Evolutionary conservation across 1,140 invertebrate species (phyloP), one percentile per base, ranked within the genome.

Genomic region (Drosophila insularis): DNA sequence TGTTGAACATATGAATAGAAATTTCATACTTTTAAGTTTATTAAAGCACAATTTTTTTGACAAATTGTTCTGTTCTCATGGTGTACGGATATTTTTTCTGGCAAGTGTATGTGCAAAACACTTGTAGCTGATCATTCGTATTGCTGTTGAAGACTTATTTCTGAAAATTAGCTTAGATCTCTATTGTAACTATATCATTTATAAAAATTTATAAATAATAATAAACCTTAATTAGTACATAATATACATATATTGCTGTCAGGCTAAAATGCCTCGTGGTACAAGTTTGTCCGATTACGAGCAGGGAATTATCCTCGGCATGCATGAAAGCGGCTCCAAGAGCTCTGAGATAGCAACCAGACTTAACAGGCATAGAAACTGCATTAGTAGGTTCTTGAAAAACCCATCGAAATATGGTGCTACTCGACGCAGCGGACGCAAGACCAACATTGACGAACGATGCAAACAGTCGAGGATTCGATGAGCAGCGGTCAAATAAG

Each of bases 301-400:
- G 32, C 21, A 58, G 14, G 55, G 23, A 58, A 31, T 58, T 58
- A 27, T 31, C 55, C 10, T 35, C 2, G 55, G 55, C 11, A 58
- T 58, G 55, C 21, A 58, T 58, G 55, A 58, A 58, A 58, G 55
- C 55, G 55, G 55, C 39, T 60, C 58, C 32, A 60, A 60, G 32
- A 60, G 39, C 27, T 60, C 32, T 21, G 17, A 19, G 11, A 60
- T 60, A 60, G 58, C 58, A 60, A 60, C 13, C 32, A 60, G 58
- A 39, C 58, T 39, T 7, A 46, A 46, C 14, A 21, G 19, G 31
- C 19, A 61, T 61, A 40, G 40, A 13, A n/a, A 37, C 35, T 40
- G 37, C n/a, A 37, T 40, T 1, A 2, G 13, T 21, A 53, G 5
- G 19, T 53, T 53, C 14, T 6, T 53, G 46, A 23, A 53, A 53